A percentile compares a stretch with the other conserved stretches of the same genome.
Evolutionary conservation across 2,888 invertebrate genomes (phyloP).

Genomic region (Apocheima hispidaria): DNA sequence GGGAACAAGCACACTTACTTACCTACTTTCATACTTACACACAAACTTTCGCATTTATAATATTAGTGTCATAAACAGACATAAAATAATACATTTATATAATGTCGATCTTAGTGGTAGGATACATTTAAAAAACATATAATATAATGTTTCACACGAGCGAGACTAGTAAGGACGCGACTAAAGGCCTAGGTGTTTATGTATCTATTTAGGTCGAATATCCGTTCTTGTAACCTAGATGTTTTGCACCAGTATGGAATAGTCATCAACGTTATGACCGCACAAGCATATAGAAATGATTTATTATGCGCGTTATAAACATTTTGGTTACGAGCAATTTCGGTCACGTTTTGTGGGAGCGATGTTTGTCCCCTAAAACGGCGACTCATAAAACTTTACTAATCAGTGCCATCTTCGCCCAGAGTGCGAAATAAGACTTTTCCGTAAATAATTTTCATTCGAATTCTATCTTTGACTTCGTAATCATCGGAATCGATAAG

Average conservation of each 20-base stretch:
- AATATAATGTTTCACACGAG: no score
- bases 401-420: conserved; percentile 74
- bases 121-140: no score
- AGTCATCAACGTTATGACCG: conserved; percentile 5
- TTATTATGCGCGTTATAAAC: conserved; percentile 49
- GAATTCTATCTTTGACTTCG: conserved; percentile 80
- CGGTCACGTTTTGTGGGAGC: conserved; percentile 62
- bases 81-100: no score
- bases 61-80: no score
- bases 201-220: conserved; percentile 25
- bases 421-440: conserved; percentile 71
- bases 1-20: no score
- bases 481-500: conserved; percentile 59
- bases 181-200: no score
- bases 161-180: no score
- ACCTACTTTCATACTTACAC: no score
- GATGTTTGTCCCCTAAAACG: conserved; percentile 70
- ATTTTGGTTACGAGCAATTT: conserved; percentile 61
- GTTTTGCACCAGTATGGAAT: conserved; percentile 27
- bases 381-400: conserved; percentile 80
- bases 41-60: no score
- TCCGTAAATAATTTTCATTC: conserved; percentile 79
- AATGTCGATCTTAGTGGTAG: no score
- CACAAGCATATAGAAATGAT: conserved; percentile 43
- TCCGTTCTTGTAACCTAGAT: conserved; percentile 30